phyloP scores from a whole-genome alignment of 30 jellyfish, hydroid and myxozoan species.

The Aurelia sp. region DNA sequence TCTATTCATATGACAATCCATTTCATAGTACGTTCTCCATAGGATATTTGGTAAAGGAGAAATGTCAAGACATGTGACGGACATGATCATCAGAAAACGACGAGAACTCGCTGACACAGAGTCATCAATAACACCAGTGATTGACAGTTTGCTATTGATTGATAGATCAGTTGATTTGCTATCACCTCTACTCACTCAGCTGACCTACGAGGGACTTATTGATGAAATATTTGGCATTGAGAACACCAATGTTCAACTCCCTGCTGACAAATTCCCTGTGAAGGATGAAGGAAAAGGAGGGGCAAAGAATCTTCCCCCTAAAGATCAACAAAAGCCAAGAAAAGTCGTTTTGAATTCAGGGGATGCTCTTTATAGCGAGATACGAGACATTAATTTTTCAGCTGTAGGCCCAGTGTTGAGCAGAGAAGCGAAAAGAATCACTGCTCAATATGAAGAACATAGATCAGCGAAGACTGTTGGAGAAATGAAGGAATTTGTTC shows the following conservation, averaged over 20 bases:
- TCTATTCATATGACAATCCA: too few relatives aligned
- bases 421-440: conserved; percentile 93
- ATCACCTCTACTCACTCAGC: conserved; percentile 95
- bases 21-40: not conserved
- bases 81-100: conserved; percentile 88
- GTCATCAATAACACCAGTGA: conserved; percentile 86
- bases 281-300: conserved; percentile 73
- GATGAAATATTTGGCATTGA: conserved; percentile 85
- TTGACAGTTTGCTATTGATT: conserved; percentile 84
- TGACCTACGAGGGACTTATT: conserved; percentile 96
- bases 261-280: conserved; percentile 83
- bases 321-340: conserved; percentile 78
- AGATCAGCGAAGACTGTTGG: conserved; percentile 97
- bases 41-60: conserved; percentile 83
- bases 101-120: conserved; percentile 93
- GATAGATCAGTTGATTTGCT: conserved; percentile 92
- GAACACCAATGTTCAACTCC: conserved; percentile 88
- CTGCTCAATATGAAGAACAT: conserved; percentile 98
- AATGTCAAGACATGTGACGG: conserved; percentile 88
- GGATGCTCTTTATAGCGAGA: conserved; percentile 85
- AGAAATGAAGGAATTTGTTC: conserved; percentile 97
- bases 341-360: conserved; percentile 80
- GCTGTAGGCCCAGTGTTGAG: conserved; percentile 97
- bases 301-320: conserved; percentile 18
- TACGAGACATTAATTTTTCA: conserved; percentile 89